Evolutionary conservation across 1,140 invertebrate genomes (phyloP).

Genomic region (Papilio machaon): DNA sequence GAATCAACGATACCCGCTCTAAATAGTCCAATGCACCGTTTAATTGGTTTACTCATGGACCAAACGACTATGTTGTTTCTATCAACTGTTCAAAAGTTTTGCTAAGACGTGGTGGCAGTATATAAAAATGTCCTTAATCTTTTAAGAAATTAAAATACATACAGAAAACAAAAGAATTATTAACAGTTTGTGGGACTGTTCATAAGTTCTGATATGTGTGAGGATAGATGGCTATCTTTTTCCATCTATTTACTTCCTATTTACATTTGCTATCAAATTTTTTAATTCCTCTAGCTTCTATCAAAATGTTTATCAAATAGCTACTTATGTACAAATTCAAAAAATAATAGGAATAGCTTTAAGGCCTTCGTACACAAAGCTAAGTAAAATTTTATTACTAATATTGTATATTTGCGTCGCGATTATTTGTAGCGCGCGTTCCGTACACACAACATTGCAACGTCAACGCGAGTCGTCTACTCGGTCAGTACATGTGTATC

Average conservation of each 20-base stretch:
- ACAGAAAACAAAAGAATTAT: too few species aligned
- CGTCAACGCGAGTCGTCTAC: too few species aligned
- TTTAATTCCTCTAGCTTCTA: not conserved
- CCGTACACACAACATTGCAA: too few species aligned
- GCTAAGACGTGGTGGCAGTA: not conserved
- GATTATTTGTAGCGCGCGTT: too few species aligned
- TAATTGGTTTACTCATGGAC: slow-evolving; percentile 22
- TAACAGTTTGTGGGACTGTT: too few species aligned
- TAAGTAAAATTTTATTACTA: too few species aligned
- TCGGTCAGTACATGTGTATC: too few species aligned
- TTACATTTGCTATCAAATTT: not conserved
- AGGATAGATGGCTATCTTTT: not conserved
- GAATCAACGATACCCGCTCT: slow-evolving; percentile 60
- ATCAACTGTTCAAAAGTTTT: not conserved
- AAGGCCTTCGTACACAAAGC: not conserved
- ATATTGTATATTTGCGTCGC: too few species aligned
- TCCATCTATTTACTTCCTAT: not conserved
- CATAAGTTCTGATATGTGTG: not conserved
- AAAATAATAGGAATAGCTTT: not conserved
- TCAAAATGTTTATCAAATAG: not conserved
- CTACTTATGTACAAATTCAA: not conserved
- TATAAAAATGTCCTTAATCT: too few species aligned
- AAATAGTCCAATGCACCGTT: slow-evolving; percentile 65
- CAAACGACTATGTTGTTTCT: not conserved
- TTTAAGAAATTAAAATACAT: too few species aligned